Evolutionary conservation across 2,113 vertebrate genomes (phyloP), one percentile per base, ranked within the genome.

Genomic region (Ammodramus savannarum): DNA sequence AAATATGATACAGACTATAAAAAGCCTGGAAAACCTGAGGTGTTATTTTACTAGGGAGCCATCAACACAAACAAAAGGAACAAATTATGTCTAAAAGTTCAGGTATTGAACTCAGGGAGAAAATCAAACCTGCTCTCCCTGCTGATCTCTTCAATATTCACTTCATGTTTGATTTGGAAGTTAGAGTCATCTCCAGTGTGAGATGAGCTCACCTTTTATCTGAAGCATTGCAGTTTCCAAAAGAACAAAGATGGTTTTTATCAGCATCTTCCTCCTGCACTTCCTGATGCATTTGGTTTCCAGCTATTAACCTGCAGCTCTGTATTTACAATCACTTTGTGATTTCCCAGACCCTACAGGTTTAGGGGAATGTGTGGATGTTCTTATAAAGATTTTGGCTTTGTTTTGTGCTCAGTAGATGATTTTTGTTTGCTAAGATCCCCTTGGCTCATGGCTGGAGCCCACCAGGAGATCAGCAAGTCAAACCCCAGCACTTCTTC

Each of bases 281-380:
- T 95, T 98, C 97, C 96, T 97, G 94, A 94, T 72, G 91, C 93
- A 65, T 97, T 97, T 98, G 94, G 95, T 96, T 97, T 75, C 76
- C 90, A 97, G 92, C 97, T 97, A 98, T 98, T 98, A 98, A 98
- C 97, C 97, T 83, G 85, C 54, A 97, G 93, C 96, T 95, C 96
- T 81, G 11, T 6, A 66, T 48, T 83, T 74, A n/a, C 93, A 91
- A 76, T 81, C 88, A 61, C 87, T 96, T 87, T 82, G 92, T 93
- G 92, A 62, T 91, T 92, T 90, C 84, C 65, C 86, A 82, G 90
- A 41, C 66, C 61, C 85, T 73, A 34, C 66, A 82, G 88, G 72
- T 97, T 92, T 54, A 77, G 29, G 76, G 32, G 54, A 61, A 25
- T 57, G 31, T 20, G 32, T 82, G 94, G 95, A 83, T 59, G 21